Evolutionary conservation across 2,113 vertebrate genomes (phyloP).

Genomic region (Copsychus sechellarum): DNA sequence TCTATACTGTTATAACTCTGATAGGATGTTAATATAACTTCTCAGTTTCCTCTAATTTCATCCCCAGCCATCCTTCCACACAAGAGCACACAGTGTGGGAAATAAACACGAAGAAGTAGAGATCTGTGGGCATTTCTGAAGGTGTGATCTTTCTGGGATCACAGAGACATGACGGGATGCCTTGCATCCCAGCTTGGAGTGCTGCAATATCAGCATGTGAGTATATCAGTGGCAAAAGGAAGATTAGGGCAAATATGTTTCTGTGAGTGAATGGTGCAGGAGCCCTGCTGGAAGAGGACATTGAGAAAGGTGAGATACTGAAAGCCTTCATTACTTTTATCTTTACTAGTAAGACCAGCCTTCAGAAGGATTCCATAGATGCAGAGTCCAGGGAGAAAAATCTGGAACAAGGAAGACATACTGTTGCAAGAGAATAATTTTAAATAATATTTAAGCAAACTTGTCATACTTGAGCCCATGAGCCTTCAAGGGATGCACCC

Average conservation of each 20-base stretch:
- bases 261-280: background rate
- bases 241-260: background rate
- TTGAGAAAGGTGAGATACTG: background rate
- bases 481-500: background rate
- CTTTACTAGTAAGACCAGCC: background rate
- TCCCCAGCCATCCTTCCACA: background rate
- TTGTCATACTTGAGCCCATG: background rate
- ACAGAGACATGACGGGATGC: background rate
- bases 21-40: background rate
- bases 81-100: background rate
- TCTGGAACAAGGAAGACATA: background rate
- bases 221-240: background rate
- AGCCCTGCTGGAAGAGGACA: background rate
- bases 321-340: background rate
- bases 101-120: background rate
- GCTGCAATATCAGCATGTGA: background rate
- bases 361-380: background rate
- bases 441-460: background rate
- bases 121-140: background rate
- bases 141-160: background rate
- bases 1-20: background rate
- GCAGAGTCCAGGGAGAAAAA: background rate
- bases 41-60: background rate
- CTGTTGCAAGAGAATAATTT: background rate
- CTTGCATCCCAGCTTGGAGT: background rate